Evolutionary conservation across 2,888 invertebrate species (phyloP).

Genomic region (Lasioglossum zephyrum): DNA sequence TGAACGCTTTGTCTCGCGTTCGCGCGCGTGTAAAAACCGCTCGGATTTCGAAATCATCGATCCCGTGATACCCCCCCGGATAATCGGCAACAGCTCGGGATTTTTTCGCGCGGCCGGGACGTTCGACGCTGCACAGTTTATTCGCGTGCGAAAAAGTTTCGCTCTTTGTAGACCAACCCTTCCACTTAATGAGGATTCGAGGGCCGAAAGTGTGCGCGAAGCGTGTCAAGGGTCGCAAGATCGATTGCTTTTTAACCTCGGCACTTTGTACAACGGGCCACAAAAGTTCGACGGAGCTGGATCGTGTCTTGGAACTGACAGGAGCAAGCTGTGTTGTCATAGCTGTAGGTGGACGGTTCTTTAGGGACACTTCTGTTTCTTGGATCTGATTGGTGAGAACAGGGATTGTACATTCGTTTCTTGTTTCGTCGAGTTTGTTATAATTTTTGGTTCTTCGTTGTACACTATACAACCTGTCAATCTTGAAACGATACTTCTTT

Average conservation of each 20-base stretch:
- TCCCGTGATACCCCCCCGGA: not conserved
- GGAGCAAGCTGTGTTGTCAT: not conserved
- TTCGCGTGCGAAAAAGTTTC: slow-evolving; percentile 10
- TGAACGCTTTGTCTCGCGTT: slow-evolving; percentile 18
- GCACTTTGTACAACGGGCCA: slow-evolving; percentile 19
- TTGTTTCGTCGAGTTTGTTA: not conserved
- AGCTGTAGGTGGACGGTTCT: not conserved
- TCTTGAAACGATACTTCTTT: not conserved
- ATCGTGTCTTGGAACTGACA: not conserved
- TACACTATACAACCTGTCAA: not conserved
- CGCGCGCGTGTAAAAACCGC: not conserved
- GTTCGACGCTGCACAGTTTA: not conserved
- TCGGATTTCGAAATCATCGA: slow-evolving; percentile 11
- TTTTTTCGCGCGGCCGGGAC: not conserved
- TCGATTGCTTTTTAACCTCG: slow-evolving; percentile 48
- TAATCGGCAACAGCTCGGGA: not conserved
- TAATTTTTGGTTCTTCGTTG: not conserved
- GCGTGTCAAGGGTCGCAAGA: slow-evolving; percentile 54
- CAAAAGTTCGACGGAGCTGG: slow-evolving; percentile 35
- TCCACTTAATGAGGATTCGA: slow-evolving; percentile 33
- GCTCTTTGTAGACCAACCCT: not conserved
- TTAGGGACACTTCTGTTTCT: not conserved
- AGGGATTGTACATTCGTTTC: not conserved
- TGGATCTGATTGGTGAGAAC: not conserved
- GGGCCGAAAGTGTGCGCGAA: slow-evolving; percentile 35